phyloP scores from a whole-genome alignment of 2,888 invertebrate genomes.

The Leptothorax acervorum region DNA sequence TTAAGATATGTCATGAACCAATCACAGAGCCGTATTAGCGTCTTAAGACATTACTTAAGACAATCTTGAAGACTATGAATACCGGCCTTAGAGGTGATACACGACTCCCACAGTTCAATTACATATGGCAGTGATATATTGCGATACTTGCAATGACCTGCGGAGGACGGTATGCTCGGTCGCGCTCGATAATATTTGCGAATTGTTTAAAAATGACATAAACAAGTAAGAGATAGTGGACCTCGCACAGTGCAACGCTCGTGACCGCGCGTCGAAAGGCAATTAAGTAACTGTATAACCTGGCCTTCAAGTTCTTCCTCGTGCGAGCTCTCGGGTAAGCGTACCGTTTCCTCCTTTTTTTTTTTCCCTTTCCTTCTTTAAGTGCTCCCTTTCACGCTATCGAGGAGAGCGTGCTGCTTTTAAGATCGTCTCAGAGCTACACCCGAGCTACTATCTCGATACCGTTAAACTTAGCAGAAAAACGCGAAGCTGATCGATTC shows the following conservation, averaged over 20 bases:
- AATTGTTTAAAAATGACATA: not conserved
- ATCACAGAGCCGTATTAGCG: too few species aligned
- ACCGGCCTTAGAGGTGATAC: too few species aligned
- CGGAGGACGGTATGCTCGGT: not conserved
- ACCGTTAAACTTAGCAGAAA: slow-evolving; percentile 68
- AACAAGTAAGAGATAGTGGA: slow-evolving; percentile 1
- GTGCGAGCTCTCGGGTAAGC: slow-evolving; percentile 45
- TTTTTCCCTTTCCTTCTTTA: slow-evolving; percentile 49
- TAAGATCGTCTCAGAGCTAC: slow-evolving; percentile 50
- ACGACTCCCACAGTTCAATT: not conserved
- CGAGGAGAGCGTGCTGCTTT: slow-evolving; percentile 56
- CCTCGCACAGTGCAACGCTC: not conserved
- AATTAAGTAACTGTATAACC: slow-evolving; percentile 78
- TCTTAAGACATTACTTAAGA: too few species aligned
- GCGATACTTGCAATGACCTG: not conserved
- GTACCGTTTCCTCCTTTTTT: slow-evolving; percentile 52
- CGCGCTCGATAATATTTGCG: not conserved
- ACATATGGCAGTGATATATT: not conserved
- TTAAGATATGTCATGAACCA: too few species aligned
- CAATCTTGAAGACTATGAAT: too few species aligned
- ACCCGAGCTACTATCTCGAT: slow-evolving; percentile 33
- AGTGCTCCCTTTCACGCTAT: slow-evolving; percentile 56
- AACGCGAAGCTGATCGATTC: slow-evolving; percentile 35
- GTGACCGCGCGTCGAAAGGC: slow-evolving; percentile 75
- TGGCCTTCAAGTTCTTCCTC: slow-evolving; percentile 59